These are phyloP conservation scores for Globicephala melas DNA, from an alignment of 2,113 vertebrate genomes.

Conservation along the genomic window DNA sequence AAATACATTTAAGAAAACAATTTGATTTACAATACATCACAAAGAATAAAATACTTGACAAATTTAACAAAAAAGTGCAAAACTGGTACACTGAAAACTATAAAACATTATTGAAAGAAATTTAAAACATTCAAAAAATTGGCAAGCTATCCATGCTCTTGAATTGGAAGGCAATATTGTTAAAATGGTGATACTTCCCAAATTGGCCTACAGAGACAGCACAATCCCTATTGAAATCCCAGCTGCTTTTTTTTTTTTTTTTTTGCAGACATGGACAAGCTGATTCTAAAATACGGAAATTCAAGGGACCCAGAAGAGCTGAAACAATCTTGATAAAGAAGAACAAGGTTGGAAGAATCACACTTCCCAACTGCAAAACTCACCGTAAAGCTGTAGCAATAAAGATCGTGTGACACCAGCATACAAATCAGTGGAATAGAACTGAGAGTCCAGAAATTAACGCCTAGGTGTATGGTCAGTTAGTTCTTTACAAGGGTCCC, in stretches of 20 bases:
- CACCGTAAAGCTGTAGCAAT: neutral
- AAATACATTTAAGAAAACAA: neutral
- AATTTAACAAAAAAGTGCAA: neutral
- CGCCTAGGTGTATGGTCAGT: neutral
- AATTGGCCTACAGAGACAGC: rapidly evolving
- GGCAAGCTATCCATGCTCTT: neutral
- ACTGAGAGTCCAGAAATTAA: neutral
- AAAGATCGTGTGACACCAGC: rapidly evolving
- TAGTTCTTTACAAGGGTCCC: neutral
- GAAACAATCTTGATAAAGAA: neutral
- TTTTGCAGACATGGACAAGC: neutral
- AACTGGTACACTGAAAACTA: too few species aligned
- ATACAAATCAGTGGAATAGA: rapidly evolving
- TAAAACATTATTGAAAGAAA: neutral
- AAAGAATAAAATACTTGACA: neutral
- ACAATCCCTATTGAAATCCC: neutral
- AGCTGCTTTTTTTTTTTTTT: neutral
- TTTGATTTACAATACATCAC: neutral
- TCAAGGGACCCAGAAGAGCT: neutral
- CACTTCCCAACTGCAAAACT: neutral
- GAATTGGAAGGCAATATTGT: rapidly evolving
- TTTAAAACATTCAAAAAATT: neutral
- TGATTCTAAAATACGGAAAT: neutral
- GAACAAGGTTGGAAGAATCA: neutral
- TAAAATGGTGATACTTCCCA: rapidly evolving